These are phyloP conservation scores for Macrophya alboannulata DNA, from an alignment of 2,888 invertebrate species.

Conservation along the genomic window DNA sequence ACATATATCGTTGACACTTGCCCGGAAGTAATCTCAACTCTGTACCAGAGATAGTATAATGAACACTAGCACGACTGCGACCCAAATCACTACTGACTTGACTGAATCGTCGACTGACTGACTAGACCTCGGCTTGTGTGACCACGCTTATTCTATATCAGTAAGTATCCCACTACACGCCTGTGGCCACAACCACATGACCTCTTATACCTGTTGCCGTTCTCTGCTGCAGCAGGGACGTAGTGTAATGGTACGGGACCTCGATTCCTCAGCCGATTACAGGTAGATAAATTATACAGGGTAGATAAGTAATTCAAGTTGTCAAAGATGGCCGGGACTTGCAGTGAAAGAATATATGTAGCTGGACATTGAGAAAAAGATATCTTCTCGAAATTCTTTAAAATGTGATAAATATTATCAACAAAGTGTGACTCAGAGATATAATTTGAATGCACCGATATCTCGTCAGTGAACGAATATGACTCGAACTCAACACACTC, in stretches of 20 bases:
- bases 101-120: slow-evolving; percentile 42
- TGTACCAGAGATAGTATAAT: slow-evolving; percentile 30
- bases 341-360: neutral
- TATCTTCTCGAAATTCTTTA: neutral
- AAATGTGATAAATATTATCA: slow-evolving; percentile 3
- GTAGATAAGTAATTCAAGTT: neutral
- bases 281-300: neutral
- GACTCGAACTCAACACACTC: neutral
- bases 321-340: neutral
- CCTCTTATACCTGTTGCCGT: slow-evolving; percentile 51
- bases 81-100: slow-evolving; percentile 37
- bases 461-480: neutral
- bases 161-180: slow-evolving; percentile 38
- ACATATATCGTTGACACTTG: neutral
- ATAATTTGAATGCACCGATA: too few relatives aligned
- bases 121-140: slow-evolving; percentile 43
- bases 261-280: slow-evolving; percentile 1
- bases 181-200: slow-evolving; percentile 27
- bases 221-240: slow-evolving; percentile 49
- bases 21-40: slow-evolving; percentile 26
- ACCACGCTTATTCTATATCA: slow-evolving; percentile 41
- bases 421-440: neutral
- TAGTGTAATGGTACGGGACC: slow-evolving; percentile 29
- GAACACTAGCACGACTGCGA: slow-evolving; percentile 26
- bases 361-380: neutral